Evolutionary conservation across 2,113 vertebrate genomes (phyloP).

Genomic region (Bolborhynchus lineola): DNA sequence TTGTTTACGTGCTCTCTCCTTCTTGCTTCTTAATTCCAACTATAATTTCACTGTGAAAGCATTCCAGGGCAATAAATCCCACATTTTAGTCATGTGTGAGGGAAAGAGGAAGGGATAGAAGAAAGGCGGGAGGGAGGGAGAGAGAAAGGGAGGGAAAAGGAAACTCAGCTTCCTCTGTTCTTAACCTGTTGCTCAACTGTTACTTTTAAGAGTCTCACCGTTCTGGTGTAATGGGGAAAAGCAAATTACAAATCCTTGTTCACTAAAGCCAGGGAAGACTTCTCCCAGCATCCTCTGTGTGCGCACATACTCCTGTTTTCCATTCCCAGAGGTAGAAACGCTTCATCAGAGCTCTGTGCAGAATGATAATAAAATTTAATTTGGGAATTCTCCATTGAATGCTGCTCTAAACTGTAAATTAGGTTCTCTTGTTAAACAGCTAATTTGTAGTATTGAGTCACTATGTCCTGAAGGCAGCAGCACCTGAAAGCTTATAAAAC

Average conservation of each 20-base stretch:
- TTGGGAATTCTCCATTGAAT: slow-evolving; percentile 55
- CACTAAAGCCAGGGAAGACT: neutral
- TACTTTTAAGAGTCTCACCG: neutral
- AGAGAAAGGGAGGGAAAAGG: neutral
- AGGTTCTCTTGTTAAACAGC: slow-evolving; percentile 43
- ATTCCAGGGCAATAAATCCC: neutral
- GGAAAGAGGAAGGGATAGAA: neutral
- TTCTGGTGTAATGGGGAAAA: neutral
- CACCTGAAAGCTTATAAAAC: slow-evolving; percentile 40
- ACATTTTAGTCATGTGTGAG: neutral
- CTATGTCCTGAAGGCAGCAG: slow-evolving; percentile 44
- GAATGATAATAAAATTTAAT: slow-evolving; percentile 47
- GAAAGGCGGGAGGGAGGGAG: neutral
- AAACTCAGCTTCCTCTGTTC: neutral
- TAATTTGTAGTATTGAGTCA: slow-evolving; percentile 29
- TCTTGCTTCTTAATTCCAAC: neutral
- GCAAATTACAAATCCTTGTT: neutral
- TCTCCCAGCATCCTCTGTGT: neutral
- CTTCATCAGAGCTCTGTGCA: neutral
- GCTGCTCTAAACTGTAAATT: slow-evolving; percentile 7
- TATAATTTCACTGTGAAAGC: neutral
- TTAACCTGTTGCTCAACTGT: neutral
- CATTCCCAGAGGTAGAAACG: slow-evolving; percentile 1
- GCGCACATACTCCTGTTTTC: neutral
- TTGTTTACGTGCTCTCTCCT: neutral